Conservation (phyloP, 2,113 vertebrate species). For the Mastomys natalensis region DNA sequence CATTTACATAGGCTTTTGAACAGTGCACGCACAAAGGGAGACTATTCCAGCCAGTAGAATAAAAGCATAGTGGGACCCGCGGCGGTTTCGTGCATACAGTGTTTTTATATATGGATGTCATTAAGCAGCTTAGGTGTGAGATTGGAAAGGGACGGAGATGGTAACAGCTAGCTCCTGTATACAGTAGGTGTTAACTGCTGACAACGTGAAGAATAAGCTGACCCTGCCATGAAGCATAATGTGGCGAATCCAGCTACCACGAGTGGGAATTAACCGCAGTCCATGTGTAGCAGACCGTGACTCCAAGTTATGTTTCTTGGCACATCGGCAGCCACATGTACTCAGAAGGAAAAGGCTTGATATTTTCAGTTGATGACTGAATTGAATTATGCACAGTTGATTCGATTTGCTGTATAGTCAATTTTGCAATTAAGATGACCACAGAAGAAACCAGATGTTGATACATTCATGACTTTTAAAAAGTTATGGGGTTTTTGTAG, state of each 20-base stretch:
- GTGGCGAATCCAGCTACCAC: constrained; percentile 6
- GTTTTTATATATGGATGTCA: not conserved
- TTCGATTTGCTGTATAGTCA: constrained; percentile 17
- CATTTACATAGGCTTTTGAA: not conserved
- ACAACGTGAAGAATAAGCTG: not conserved
- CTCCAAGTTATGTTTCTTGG: constrained; percentile 49
- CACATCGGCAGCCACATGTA: not conserved
- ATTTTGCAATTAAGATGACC: constrained; percentile 52
- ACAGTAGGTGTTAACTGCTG: not conserved
- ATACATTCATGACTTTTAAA: constrained; percentile 57
- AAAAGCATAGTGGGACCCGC: not conserved
- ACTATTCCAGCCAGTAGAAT: not conserved
- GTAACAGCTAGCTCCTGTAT: not conserved
- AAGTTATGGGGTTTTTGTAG: not conserved
- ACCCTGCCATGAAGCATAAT: not conserved
- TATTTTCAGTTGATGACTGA: constrained; percentile 49
- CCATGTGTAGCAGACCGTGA: not conserved
- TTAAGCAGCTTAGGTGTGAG: not conserved
- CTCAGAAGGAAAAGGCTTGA: constrained; percentile 23
- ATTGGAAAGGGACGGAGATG: not conserved
- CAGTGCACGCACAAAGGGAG: not conserved
- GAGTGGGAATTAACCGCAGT: constrained; percentile 13
- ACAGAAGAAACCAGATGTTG: constrained; percentile 38
- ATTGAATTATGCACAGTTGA: constrained; percentile 39
- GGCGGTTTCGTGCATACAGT: too few relatives aligned